phyloP scores from a whole-genome alignment of 2,113 vertebrate genomes.

The Rattus norvegicus region DNA sequence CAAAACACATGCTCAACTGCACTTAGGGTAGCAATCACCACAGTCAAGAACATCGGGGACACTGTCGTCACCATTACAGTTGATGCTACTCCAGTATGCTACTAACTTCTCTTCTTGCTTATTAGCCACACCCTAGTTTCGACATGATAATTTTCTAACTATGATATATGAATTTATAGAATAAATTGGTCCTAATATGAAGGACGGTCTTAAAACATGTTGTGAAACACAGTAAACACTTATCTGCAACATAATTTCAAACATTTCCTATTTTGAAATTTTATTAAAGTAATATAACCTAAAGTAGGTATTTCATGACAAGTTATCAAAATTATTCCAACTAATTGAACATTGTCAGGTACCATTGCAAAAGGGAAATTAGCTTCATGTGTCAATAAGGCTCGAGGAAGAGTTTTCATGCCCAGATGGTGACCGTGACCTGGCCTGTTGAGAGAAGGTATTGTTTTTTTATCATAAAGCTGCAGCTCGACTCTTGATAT shows the following conservation, averaged over 20 bases:
- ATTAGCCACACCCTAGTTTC: background rate
- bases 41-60: background rate
- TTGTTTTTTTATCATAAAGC: conserved; percentile 13
- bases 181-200: background rate
- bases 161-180: background rate
- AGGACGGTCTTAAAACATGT: background rate
- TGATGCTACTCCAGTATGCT: background rate
- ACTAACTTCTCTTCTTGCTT: background rate
- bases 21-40: conserved; percentile 13
- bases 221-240: background rate
- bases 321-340: conserved; percentile 23
- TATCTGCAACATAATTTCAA: conserved; percentile 29
- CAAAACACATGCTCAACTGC: background rate
- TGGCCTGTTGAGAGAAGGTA: background rate
- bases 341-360: background rate
- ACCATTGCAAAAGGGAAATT: conserved; percentile 22
- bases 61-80: background rate
- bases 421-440: background rate
- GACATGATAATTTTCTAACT: background rate
- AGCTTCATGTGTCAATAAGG: background rate
- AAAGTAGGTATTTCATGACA: background rate
- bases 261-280: background rate
- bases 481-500: background rate
- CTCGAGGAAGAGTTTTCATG: background rate
- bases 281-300: background rate